Evolutionary conservation across 2,797 vertebrate genomes (phyloP), one percentile per base, ranked within the genome.

Genomic region (Anas capensis): DNA sequence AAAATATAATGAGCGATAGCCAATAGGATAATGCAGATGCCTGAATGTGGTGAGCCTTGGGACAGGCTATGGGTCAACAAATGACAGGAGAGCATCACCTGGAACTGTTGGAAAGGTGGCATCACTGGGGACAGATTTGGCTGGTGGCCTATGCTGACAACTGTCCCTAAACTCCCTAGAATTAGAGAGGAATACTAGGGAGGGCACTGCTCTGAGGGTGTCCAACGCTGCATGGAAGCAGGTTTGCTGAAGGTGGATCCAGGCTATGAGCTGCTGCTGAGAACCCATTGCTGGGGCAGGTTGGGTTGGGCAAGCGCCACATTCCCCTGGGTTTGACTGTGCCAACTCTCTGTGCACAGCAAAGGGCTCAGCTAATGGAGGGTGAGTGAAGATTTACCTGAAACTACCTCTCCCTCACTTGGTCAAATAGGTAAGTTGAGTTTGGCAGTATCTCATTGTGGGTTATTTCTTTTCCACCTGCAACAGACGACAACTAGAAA

Each of bases 271-370:
- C 34, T 48, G 36, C 78, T 94, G n/a, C 38, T 12, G 64, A 49
- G 29, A 1, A 0, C 26, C 42, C 2, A 1, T 1, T 17, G 36
- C 2, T 3, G 54, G 78, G 36, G 14, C 26, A 46, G 29, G 13
- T 1, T 69, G 66, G 40, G 27, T 31, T 36, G 11, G 62, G 29
- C 1, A 6, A 64, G 19, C 21, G 5, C 16, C 71, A 29, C 0
- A 0, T 64, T 82, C 17, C 29, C 36, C 9, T 62, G 33, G 62
- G 23, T 36, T 46, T 79, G 58, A 57, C 17, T 20, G 21, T 69
- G 78, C 27, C 20, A 46, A 5, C 15, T 76, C 51, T 23, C 8
- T 12, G 31, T 40, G 17, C 27, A 4, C 1, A 1, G 16, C 36
- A 33, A 71, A 81, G 34, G 3, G 31, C 44, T 49, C 17, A 0